Evolutionary conservation across 2,113 vertebrate species (phyloP), one percentile per base, ranked within the genome.

Genomic region (Embiotoca jacksoni): DNA sequence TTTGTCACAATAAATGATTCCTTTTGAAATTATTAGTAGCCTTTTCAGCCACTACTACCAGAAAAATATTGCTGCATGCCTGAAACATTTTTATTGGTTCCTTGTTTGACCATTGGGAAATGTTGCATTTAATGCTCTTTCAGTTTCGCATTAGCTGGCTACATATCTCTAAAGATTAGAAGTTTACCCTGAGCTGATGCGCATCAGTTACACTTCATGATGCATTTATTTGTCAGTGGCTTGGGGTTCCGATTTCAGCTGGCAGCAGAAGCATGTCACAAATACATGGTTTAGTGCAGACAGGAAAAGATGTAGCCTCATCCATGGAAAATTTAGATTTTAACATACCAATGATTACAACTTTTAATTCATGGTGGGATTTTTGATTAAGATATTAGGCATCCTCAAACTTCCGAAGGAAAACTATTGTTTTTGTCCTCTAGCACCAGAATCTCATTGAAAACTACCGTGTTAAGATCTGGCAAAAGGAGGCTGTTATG

Each of bases 141-240:
- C 66, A 78, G 68, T 56, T 61, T 59, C 76, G 49, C 60, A 61
- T 64, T 47, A 65, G 54, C 68, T 49, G 46, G 70, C 73, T 63
- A 84, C 61, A 71, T 69, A 66, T 78, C 62, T 71, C 72, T 47
- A 72, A 54, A 80, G 75, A 87, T 91, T 78, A 86, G 78, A 83
- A 83, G 87, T 88, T 80, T 84, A 84, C 74, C 39, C 77, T 66
- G 69, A 85, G 76, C 62, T 69, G 64, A 79, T 66, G 80, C 50
- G 47, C 78, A 86, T 86, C 85, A 74, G 84, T 83, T 85, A 85
- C 80, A 78, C 89, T 89, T 89, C 84, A 78, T 78, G 71, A 84
- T 84, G 86, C 75, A 84, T 82, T 83, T 91, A 84, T 90, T 81
- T 84, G 85, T 84, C 72, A 78, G 72, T 41, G 50, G 75, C 65